Evolutionary conservation across 2,888 invertebrate species (phyloP), one percentile per base, ranked within the genome.

Genomic region (Cryptosula pallasiana): DNA sequence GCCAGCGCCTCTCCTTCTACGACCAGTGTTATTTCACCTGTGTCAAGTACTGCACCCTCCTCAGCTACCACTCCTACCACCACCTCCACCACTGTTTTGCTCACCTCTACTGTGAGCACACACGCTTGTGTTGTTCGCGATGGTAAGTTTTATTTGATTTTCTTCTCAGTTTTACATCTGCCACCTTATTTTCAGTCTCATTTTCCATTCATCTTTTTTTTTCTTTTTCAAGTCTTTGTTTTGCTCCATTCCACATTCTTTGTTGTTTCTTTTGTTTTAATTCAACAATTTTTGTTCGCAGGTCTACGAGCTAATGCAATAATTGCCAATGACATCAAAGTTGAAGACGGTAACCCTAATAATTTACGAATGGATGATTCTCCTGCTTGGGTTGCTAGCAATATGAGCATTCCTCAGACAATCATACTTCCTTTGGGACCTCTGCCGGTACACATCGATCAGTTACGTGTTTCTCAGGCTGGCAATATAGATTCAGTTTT

Each of bases 121-220:
- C 57, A 5, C 57, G n/a, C 57, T 16, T 57, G 57, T 23, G n/a
- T 57, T 57, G 25, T 57, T 57, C 57, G 57, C 5, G 57, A 57
- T 57, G 57, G 57, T 57, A 16, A 23, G 57, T 57, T 57, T 25
- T 13, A 45, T 45, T 5, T 55, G 23, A 55, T 55, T 5, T 5
- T 55, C 23, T 55, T 16, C 5, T 5, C 55, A 55, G 16, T 55
- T 5, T 5, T n/a, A 55, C 3, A 16, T 55, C 23, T 16, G 23
- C 5, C 5, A 55, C 25, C 16, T 16, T 55, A 23, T 16, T 55
- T 5, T 16, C 23, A 16, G 9, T 55, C 23, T 16, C 23, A 5
- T 55, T 55, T 16, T 25, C 5, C 13, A 57, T 25, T 57, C 25
- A 9, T 5, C 25, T 25, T 57, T 16, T 23, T 25, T 23, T 57